Conservation (phyloP, 2,113 vertebrate species). For the Xyliphius kryptos region DNA sequence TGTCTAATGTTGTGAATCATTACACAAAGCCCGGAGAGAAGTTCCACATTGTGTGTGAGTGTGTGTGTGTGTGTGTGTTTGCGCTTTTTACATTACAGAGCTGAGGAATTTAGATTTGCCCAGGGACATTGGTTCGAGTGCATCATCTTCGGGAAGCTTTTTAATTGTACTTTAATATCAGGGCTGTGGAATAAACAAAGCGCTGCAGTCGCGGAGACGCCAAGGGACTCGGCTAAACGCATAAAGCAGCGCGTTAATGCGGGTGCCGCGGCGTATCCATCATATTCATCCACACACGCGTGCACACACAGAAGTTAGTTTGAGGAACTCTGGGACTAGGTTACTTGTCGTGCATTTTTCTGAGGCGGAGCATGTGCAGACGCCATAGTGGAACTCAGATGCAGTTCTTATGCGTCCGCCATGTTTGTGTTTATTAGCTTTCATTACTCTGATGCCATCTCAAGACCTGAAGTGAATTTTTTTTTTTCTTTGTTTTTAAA, state of each 20-base stretch:
- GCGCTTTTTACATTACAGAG: slow-evolving; percentile 19
- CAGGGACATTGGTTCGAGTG: slow-evolving; percentile 27
- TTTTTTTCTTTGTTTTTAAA: no score
- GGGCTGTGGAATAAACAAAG: slow-evolving; percentile 39
- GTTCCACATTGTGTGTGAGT: no score
- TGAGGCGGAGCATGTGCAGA: no score
- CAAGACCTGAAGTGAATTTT: not conserved
- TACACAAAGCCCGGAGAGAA: no score
- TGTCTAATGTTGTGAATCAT: no score
- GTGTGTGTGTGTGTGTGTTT: slow-evolving; percentile 6
- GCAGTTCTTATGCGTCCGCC: slow-evolving; percentile 9
- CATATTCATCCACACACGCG: no score
- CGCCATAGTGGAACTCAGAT: no score
- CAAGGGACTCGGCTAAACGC: slow-evolving; percentile 31
- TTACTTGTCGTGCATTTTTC: slow-evolving; percentile 1
- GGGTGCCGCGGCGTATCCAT: slow-evolving; percentile 21
- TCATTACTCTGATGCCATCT: not conserved
- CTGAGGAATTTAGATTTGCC: slow-evolving; percentile 28
- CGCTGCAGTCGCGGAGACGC: slow-evolving; percentile 32
- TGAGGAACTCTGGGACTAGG: slow-evolving; percentile 20
- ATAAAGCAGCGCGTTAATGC: slow-evolving; percentile 31
- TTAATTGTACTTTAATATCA: slow-evolving; percentile 45
- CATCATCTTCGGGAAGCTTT: slow-evolving; percentile 35
- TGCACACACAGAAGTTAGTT: slow-evolving; percentile 15
- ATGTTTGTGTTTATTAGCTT: slow-evolving; percentile 11